Conservation (phyloP, 2,113 vertebrate genomes). For the Pedetes capensis region DNA sequence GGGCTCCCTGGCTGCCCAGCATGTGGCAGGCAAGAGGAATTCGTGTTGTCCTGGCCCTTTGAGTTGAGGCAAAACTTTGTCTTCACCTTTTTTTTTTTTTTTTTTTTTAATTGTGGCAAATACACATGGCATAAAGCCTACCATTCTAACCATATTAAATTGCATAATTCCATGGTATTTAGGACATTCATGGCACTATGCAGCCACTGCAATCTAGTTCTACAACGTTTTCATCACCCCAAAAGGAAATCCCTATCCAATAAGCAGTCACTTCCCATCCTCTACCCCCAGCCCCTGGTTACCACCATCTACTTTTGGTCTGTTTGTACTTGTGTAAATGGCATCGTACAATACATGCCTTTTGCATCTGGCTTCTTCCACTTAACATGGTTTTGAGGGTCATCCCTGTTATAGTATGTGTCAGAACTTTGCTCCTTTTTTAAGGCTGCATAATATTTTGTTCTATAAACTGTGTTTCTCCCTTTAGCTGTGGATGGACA, state of each 20-base stretch:
- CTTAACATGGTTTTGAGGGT: not conserved
- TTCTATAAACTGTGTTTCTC: not conserved
- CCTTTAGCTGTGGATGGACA: accelerated
- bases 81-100: not conserved
- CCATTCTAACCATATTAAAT: accelerated
- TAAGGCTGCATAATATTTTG: accelerated
- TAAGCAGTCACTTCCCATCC: accelerated
- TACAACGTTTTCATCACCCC: not conserved
- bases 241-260: not conserved
- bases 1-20: not conserved
- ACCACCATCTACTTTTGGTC: not conserved
- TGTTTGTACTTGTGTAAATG: not conserved
- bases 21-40: accelerated
- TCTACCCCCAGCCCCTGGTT: accelerated
- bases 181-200: accelerated
- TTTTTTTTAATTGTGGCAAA: not conserved
- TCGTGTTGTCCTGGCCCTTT: accelerated
- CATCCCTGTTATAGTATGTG: accelerated
- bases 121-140: accelerated
- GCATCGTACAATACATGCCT: too few relatives aligned
- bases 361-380: too few relatives aligned
- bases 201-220: not conserved
- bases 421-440: too few relatives aligned
- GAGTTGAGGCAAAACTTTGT: too few relatives aligned
- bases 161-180: accelerated